A percentile compares a stretch with the other conserved stretches of the same genome.
Evolutionary conservation across 30 jellyfish, hydroid and myxozoan genomes (phyloP).

Genomic region (Hydra vulgaris): DNA sequence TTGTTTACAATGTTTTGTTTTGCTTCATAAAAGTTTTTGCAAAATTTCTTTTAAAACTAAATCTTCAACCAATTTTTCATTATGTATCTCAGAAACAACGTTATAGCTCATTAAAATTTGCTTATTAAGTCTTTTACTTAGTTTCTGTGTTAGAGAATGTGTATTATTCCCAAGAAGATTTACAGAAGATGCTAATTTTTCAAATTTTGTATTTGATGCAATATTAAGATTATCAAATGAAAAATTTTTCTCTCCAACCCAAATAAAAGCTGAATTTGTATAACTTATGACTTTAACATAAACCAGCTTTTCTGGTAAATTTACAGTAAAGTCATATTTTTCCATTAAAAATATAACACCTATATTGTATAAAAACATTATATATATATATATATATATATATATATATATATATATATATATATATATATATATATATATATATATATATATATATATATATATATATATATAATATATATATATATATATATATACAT

Average conservation of each 20-base stretch:
- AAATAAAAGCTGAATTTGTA: not conserved
- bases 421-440: no score
- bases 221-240: constrained; percentile 11
- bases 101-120: constrained; percentile 29
- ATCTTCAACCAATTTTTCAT: constrained; percentile 14
- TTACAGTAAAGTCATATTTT: not conserved
- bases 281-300: constrained; percentile 1
- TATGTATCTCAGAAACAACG: not conserved
- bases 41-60: constrained; percentile 11
- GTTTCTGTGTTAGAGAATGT: constrained; percentile 17
- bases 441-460: no score
- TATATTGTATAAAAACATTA: no score
- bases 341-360: not conserved
- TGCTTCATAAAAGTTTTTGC: not conserved
- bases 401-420: no score
- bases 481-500: no score
- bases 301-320: constrained; percentile 1
- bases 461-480: no score
- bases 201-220: constrained; percentile 11
- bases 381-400: no score
- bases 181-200: constrained; percentile 14
- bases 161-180: constrained; percentile 15
- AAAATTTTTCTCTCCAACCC: constrained; percentile 26
- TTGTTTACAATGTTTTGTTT: not conserved
- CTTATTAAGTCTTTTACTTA: constrained; percentile 26